Evolutionary conservation across 2,888 invertebrate genomes (phyloP), one percentile per base, ranked within the genome.

Genomic region (Orchesella flavescens): DNA sequence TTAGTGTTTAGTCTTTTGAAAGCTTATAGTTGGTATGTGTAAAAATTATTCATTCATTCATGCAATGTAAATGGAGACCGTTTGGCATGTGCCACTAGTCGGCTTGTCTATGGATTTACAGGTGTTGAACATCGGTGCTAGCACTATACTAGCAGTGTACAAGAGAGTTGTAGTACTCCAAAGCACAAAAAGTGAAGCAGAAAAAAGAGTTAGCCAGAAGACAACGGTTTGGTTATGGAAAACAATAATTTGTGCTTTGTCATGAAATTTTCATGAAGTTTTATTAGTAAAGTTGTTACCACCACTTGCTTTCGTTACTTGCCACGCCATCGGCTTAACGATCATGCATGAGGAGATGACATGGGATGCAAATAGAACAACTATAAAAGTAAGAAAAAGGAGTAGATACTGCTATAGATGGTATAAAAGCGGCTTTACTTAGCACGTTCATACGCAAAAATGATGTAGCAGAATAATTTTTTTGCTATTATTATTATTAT

Each of bases 221-320:
- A 77, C 66, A 77, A 68, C 44, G 17, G 57, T 19, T n/a, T 61
- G 78, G 78, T 57, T 34, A 69, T 78, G 78, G 78, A 71, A 71
- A 71, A 53, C 21, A 74, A 74, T 74, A 78, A 78, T 71, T 78
- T 78, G 78, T 72, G 79, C 65, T 72, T 53, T 79, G 79, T 79
- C 79, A 79, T 79, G 79, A 79, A 79, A 79, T 21, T 79, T 79
- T 79, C 79, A 79, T 79, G 79, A 79, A 72, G 55, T 72, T 78
- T 69, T 71, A 78, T 78, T 77, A 77, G 46, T 17, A 59, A 69
- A 77, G 44, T 59, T 68, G 19, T 49, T 59, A n/a, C 57, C 46
- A 13, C 24, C 46, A 13, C 24, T 59, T 69, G 55, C 49, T 24
- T 23, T 57, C 12, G 46, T 66, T 66, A 43, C 43, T 65, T 65